Conservation (phyloP, 35 echinoderm and acorn worm genomes). For the Ophiothrix spiculata region DNA sequence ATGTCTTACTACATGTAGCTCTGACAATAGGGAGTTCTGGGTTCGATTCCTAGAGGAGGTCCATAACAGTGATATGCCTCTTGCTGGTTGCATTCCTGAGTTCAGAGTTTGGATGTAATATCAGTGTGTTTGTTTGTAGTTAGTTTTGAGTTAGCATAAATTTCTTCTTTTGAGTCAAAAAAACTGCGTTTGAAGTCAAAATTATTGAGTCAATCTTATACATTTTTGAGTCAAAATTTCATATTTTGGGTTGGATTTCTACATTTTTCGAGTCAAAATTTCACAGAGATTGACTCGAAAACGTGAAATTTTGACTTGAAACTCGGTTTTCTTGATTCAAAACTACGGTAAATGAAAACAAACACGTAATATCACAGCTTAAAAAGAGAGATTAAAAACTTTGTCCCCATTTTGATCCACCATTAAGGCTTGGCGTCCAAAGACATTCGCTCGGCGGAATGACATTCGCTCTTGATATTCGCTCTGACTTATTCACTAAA, state of each 20-base stretch:
- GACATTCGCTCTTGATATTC: too few species aligned
- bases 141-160: neutral
- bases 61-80: conserved; percentile 3
- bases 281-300: too few species aligned
- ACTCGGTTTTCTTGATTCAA: too few species aligned
- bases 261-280: neutral
- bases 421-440: too few species aligned
- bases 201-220: neutral
- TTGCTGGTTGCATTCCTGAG: conserved; percentile 23
- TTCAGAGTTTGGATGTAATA: neutral
- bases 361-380: too few species aligned
- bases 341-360: too few species aligned
- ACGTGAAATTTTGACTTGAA: too few species aligned
- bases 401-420: too few species aligned
- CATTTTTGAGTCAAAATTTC: neutral
- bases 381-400: too few species aligned
- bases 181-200: neutral
- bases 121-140: neutral
- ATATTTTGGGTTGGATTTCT: neutral
- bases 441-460: too few species aligned
- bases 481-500: too few species aligned
- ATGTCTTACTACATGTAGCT: neutral
- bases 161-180: neutral
- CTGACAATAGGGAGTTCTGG: conserved; percentile 6
- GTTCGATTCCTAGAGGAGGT: conserved; percentile 18